phyloP scores from a whole-genome alignment of 2,113 vertebrate species.

The Seriola dumerili region DNA sequence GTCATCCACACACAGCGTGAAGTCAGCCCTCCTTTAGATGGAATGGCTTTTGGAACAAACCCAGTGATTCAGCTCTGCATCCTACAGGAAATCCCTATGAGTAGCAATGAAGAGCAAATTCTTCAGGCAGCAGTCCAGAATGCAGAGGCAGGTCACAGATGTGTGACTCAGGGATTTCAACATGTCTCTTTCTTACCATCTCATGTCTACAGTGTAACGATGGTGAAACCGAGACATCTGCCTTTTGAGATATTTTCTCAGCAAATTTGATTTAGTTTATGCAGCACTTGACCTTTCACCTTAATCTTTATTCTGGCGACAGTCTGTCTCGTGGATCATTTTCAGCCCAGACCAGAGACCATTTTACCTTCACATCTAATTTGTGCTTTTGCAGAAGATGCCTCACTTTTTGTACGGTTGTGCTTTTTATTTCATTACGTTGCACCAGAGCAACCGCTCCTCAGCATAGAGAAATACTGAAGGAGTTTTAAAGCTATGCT shows the following conservation, averaged over 20 bases:
- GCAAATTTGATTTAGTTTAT: constrained; percentile 17
- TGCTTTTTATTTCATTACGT: background rate
- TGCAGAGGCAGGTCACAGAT: constrained; percentile 3
- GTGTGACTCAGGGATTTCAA: constrained; percentile 12
- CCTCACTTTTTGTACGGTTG: background rate
- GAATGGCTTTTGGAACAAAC: background rate
- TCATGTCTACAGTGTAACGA: background rate
- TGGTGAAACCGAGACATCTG: background rate
- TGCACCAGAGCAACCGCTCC: background rate
- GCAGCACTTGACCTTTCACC: constrained; percentile 15
- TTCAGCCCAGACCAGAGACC: background rate
- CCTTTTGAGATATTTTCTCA: background rate
- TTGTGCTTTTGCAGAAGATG: constrained; percentile 10
- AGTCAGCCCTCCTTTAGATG: background rate
- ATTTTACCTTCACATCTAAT: background rate
- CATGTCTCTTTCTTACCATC: background rate
- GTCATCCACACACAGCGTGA: background rate
- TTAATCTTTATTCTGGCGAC: constrained; percentile 18
- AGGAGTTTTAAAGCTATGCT: background rate
- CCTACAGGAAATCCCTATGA: constrained; percentile 36
- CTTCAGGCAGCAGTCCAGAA: background rate
- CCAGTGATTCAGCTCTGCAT: constrained; percentile 25
- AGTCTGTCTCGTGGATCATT: constrained; percentile 15
- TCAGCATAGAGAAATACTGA: background rate
- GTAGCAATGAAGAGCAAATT: background rate